Conservation (phyloP, 1,140 invertebrate species). For the Phymastichus coffea region DNA sequence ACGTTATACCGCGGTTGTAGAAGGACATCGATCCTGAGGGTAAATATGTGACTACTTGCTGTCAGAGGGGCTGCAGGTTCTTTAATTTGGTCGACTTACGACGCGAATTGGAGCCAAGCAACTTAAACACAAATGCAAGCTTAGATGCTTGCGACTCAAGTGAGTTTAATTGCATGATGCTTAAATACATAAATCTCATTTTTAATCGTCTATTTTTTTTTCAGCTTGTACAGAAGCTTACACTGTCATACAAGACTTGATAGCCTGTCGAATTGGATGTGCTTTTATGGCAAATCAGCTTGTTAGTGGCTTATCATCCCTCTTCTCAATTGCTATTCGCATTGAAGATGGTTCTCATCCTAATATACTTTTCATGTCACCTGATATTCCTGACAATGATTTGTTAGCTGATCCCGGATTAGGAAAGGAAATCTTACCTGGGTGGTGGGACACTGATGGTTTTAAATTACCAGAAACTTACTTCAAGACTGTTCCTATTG, state of each 20-base stretch:
- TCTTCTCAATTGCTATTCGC: slow-evolving; percentile 41
- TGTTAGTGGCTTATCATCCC: slow-evolving; percentile 38
- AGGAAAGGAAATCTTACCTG: slow-evolving; percentile 47
- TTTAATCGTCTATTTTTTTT: slow-evolving; percentile 24
- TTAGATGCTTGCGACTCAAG: slow-evolving; percentile 47
- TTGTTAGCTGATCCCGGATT: slow-evolving; percentile 51
- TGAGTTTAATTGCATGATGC: slow-evolving; percentile 33
- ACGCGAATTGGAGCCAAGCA: slow-evolving; percentile 33
- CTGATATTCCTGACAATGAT: slow-evolving; percentile 50
- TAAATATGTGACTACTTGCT: slow-evolving; percentile 47
- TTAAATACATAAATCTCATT: slow-evolving; percentile 1
- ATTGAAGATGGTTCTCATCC: slow-evolving; percentile 43
- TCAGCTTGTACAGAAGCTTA: slow-evolving; percentile 54
- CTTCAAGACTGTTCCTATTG: slow-evolving; percentile 51
- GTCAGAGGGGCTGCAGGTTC: slow-evolving; percentile 52
- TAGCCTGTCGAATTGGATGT: slow-evolving; percentile 49
- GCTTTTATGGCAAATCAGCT: slow-evolving; percentile 48
- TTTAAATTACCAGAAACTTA: slow-evolving; percentile 53
- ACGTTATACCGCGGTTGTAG: slow-evolving; percentile 30
- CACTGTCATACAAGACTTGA: slow-evolving; percentile 38
- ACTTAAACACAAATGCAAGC: slow-evolving; percentile 46
- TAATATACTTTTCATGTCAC: slow-evolving; percentile 44
- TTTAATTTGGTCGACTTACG: slow-evolving; percentile 48
- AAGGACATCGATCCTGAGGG: slow-evolving; percentile 21
- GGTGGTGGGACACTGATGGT: slow-evolving; percentile 50